These are phyloP conservation scores for Gallinago stenura DNA, from an alignment of 2,797 vertebrate genomes.

Conservation along the genomic window DNA sequence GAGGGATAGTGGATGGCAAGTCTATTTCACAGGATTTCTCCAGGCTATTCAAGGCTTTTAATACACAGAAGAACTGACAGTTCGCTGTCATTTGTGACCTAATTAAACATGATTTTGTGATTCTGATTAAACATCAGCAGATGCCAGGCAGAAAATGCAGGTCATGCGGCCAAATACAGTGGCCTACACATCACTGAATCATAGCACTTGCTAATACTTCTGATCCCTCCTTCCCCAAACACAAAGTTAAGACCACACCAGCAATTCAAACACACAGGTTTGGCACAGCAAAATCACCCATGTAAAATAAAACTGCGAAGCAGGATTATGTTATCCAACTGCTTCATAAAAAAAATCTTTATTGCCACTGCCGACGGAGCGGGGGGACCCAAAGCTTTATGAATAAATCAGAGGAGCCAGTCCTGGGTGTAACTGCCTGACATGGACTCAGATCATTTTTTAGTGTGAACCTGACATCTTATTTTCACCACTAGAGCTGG, in stretches of 20 bases:
- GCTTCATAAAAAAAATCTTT: not conserved
- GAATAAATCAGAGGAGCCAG: not conserved
- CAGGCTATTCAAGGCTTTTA: not conserved
- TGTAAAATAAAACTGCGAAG: not conserved
- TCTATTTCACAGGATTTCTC: not conserved
- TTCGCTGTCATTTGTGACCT: not conserved
- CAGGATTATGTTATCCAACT: not conserved
- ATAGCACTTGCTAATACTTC: not conserved
- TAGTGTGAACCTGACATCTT: not conserved
- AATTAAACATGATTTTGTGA: not conserved
- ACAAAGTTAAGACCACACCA: not conserved
- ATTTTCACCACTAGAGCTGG: not conserved
- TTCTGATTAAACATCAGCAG: not conserved
- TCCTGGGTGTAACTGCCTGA: not conserved
- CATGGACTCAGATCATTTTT: not conserved
- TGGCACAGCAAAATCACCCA: not conserved
- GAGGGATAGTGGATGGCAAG: not conserved
- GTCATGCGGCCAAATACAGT: not conserved
- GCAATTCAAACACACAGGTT: not conserved
- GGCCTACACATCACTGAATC: not conserved
- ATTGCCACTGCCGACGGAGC: not conserved
- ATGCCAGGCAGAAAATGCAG: not conserved
- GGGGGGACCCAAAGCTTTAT: not conserved
- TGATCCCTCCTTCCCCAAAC: not conserved
- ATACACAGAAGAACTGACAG: not conserved